Percentiles rank a stretch among this genome's conserved stretches.
phyloP scores from a whole-genome alignment of 2,113 vertebrate species.

The Bagarius yarrelli region DNA sequence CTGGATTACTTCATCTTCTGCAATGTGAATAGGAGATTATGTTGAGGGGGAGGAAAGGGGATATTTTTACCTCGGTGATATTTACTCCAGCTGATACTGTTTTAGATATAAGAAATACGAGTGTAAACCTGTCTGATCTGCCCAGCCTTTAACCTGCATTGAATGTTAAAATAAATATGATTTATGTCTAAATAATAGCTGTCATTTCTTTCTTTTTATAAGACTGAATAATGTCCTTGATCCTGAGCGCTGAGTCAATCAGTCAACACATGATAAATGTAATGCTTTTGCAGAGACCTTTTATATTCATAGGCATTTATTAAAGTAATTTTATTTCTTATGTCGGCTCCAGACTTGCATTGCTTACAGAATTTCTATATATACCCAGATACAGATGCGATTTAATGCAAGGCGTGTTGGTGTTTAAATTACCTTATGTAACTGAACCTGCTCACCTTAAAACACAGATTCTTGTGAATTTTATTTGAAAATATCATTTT shows the following conservation, averaged over 20 bases:
- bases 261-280: slow-evolving; percentile 6
- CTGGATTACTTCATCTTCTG: not conserved
- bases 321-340: not conserved
- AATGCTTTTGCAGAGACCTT: not conserved
- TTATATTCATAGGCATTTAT: not conserved
- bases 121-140: slow-evolving; percentile 22
- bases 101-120: slow-evolving; percentile 21
- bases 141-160: slow-evolving; percentile 28
- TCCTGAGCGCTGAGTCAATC: slow-evolving; percentile 8
- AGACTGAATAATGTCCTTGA: slow-evolving; percentile 22
- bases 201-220: slow-evolving; percentile 19
- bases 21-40: not conserved
- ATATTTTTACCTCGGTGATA: not conserved
- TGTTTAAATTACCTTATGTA: slow-evolving; percentile 4
- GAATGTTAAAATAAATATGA: slow-evolving; percentile 18
- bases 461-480: not conserved
- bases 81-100: not conserved
- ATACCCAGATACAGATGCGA: not conserved
- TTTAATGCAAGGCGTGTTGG: not conserved
- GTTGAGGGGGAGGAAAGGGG: not conserved
- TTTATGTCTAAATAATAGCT: slow-evolving; percentile 22
- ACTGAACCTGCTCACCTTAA: slow-evolving; percentile 5
- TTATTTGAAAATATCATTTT: not conserved
- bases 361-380: not conserved
- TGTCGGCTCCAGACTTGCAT: not conserved